Conservation (phyloP, 2,113 vertebrate species). For the Phylloscopus trochilus region DNA sequence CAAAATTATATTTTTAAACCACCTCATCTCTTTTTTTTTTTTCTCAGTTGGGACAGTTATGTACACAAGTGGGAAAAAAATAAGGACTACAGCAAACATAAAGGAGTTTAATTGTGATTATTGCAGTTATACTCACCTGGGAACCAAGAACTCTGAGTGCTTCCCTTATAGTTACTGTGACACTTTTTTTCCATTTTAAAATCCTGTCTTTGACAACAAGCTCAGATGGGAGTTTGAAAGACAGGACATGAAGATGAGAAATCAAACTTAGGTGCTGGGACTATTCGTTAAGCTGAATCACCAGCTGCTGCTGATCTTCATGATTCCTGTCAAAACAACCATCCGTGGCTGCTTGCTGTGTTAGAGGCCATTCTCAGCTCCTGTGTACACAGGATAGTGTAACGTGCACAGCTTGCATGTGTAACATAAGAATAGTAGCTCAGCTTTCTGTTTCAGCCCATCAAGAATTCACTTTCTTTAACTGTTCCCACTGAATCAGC, state of each 20-base stretch:
- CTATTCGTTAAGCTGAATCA: neutral
- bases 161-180: neutral
- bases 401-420: no score
- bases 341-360: fast-evolving
- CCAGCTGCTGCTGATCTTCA: neutral
- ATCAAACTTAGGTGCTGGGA: neutral
- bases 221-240: neutral
- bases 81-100: neutral
- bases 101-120: neutral
- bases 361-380: neutral
- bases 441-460: neutral
- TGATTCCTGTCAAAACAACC: neutral
- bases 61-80: neutral
- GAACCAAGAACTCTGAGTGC: neutral
- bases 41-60: neutral
- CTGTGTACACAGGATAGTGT: neutral
- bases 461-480: neutral
- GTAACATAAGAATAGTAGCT: neutral
- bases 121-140: neutral
- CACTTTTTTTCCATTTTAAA: neutral
- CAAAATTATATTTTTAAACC: neutral
- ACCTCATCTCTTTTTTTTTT: neutral
- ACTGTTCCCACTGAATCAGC: neutral
- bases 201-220: neutral
- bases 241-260: neutral